These are phyloP conservation scores for Apamea crenata DNA, from an alignment of 2,888 invertebrate species.

Conservation along the genomic window DNA sequence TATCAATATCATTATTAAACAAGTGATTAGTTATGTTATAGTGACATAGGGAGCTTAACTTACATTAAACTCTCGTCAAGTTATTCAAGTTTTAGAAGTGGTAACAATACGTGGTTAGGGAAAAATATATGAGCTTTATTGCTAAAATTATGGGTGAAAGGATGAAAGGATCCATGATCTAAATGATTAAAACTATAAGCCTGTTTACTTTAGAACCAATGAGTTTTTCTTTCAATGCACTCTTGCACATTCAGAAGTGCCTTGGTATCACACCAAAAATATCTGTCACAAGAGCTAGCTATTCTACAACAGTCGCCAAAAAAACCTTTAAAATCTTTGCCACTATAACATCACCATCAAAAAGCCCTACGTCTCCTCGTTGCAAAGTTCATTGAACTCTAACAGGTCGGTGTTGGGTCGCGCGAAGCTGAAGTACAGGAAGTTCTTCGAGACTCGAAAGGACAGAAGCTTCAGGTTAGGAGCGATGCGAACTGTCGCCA, in stretches of 20 bases:
- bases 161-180: not conserved
- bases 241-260: not conserved
- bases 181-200: not conserved
- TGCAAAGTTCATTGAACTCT: constrained; percentile 79
- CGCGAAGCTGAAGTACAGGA: constrained; percentile 80
- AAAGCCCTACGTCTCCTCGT: constrained; percentile 61
- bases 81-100: not conserved
- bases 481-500: constrained; percentile 77
- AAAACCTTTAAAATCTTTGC: not conserved
- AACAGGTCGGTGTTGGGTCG: constrained; percentile 76
- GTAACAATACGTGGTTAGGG: not conserved
- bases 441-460: constrained; percentile 83
- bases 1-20: constrained; percentile 26
- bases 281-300: not conserved
- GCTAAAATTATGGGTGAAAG: constrained; percentile 14
- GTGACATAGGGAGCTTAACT: constrained; percentile 1
- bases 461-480: constrained; percentile 78
- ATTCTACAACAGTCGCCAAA: not conserved
- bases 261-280: not conserved
- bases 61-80: too few species aligned
- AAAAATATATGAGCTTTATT: constrained; percentile 9
- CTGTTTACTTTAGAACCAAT: not conserved
- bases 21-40: constrained; percentile 28
- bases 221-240: too few species aligned
- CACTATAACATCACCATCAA: constrained; percentile 31